Conservation (phyloP, 2,797 vertebrate species). For the Enteromius thamalakanensis region DNA sequence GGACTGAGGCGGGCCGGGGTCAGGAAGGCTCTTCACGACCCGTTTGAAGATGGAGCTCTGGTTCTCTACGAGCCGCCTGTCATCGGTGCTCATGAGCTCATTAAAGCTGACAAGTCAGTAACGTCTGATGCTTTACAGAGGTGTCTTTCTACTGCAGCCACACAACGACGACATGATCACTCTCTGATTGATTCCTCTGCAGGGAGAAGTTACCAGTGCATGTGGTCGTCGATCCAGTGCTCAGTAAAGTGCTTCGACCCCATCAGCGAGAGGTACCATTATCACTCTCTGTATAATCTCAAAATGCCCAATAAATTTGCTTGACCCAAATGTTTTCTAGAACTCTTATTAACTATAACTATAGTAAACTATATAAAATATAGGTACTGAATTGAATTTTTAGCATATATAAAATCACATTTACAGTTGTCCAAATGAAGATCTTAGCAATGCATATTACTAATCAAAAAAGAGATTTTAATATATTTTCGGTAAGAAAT, state of each 20-base stretch:
- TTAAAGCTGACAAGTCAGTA: constrained; percentile 95
- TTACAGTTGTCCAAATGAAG: too few species aligned
- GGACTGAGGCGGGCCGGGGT: constrained; percentile 90
- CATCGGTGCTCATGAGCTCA: constrained; percentile 86
- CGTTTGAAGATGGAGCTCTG: constrained; percentile 90
- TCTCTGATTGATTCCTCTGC: constrained; percentile 37
- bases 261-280: constrained; percentile 94
- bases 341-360: neutral
- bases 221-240: constrained; percentile 95
- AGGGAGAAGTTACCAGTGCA: constrained; percentile 94
- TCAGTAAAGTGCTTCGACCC: constrained; percentile 89
- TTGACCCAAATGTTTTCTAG: neutral
- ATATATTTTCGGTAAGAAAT: too few species aligned
- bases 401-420: too few species aligned
- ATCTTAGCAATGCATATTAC: too few species aligned
- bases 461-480: too few species aligned
- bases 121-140: neutral
- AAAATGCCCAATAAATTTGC: neutral
- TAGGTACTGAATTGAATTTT: too few species aligned
- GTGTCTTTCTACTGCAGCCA: neutral
- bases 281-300: too few species aligned
- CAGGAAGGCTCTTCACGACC: constrained; percentile 91
- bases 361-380: too few species aligned
- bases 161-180: neutral
- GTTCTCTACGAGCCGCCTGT: constrained; percentile 88